These are phyloP conservation scores for Thymallus thymallus DNA, from an alignment of 2,113 vertebrate species.

Conservation along the genomic window DNA sequence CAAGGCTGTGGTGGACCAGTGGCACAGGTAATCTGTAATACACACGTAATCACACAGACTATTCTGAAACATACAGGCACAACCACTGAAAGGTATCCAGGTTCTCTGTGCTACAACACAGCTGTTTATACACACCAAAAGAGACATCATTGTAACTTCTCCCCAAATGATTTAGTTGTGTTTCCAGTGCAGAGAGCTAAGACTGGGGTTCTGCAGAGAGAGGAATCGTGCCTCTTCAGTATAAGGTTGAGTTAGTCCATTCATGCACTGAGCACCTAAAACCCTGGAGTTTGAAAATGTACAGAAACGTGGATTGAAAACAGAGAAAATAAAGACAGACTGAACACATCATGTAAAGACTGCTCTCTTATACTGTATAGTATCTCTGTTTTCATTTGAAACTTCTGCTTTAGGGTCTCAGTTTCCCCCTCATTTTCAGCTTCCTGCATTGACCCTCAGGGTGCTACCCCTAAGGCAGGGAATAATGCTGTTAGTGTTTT, in stretches of 20 bases:
- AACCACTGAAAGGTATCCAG: not conserved
- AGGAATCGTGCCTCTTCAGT: not conserved
- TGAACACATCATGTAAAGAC: constrained; percentile 3
- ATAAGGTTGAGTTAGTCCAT: not conserved
- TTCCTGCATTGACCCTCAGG: too few relatives aligned
- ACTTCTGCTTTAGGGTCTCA: too few relatives aligned
- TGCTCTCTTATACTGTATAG: too few relatives aligned
- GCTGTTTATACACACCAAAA: too few relatives aligned
- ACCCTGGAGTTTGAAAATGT: too few relatives aligned
- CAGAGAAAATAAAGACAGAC: not conserved
- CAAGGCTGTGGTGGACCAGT: constrained; percentile 84
- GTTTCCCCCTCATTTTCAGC: too few relatives aligned
- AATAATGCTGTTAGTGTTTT: too few relatives aligned
- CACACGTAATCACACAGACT: not conserved
- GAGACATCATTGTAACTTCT: too few relatives aligned
- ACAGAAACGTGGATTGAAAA: too few relatives aligned
- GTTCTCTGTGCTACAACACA: not conserved
- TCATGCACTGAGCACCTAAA: too few relatives aligned
- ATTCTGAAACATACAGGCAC: not conserved
- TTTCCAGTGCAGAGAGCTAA: not conserved
- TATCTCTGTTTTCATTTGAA: too few relatives aligned
- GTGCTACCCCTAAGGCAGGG: too few relatives aligned
- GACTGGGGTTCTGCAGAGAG: not conserved
- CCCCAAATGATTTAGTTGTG: not conserved
- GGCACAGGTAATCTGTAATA: constrained; percentile 82